Percentiles rank a stretch among this genome's conserved stretches.
These are phyloP conservation scores for Forbesichthys agassizii DNA, from an alignment of 2,113 vertebrate species.

Conservation along the genomic window DNA sequence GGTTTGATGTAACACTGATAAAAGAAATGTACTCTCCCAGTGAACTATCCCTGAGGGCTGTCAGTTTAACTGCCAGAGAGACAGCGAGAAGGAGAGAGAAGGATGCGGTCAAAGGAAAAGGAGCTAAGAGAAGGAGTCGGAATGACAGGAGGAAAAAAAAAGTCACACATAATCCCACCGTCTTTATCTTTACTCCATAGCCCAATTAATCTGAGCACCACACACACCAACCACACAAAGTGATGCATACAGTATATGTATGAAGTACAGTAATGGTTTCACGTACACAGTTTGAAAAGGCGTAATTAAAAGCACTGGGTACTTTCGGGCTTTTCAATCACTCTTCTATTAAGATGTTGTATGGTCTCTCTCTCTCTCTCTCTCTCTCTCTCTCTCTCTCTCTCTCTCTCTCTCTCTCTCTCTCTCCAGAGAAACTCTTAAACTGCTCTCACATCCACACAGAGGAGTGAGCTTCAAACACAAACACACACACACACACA, in stretches of 20 bases:
- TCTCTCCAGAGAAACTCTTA: constrained; percentile 24
- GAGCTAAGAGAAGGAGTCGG: background rate
- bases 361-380: constrained; percentile 8
- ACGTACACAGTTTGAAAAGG: background rate
- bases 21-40: constrained; percentile 44
- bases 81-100: constrained; percentile 23
- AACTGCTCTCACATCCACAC: constrained; percentile 5
- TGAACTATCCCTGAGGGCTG: constrained; percentile 53
- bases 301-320: background rate
- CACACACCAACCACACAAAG: constrained; percentile 7
- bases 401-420: constrained; percentile 16
- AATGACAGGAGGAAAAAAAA: background rate
- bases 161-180: constrained; percentile 30
- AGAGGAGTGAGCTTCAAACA: background rate
- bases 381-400: constrained; percentile 8
- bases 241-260: background rate
- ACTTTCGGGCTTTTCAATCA: constrained; percentile 26
- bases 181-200: constrained; percentile 22
- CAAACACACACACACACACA: constrained; percentile 4
- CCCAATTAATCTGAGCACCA: constrained; percentile 22
- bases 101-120: constrained; percentile 17
- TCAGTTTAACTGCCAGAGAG: constrained; percentile 43
- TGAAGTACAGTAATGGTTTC: background rate
- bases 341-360: constrained; percentile 10
- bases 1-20: constrained; percentile 34